Evolutionary conservation across 2,113 vertebrate genomes (phyloP), one percentile per base, ranked within the genome.

Genomic region (Phylloscopus trochilus): DNA sequence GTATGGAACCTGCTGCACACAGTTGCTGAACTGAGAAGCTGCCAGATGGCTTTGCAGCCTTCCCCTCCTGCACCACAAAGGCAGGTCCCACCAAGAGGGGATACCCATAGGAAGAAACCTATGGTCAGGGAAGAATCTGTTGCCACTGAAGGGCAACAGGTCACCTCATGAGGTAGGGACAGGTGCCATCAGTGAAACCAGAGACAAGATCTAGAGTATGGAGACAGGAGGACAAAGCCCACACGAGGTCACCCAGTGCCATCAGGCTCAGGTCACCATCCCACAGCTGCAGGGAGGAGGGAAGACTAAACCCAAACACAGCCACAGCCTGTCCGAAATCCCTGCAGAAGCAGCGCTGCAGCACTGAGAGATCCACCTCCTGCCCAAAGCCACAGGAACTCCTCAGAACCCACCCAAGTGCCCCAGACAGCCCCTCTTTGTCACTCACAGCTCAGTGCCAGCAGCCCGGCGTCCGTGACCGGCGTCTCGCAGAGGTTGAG

Each of bases 401-500:
- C 39, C 85, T 49, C 58, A 2, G 1, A 59, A 10, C 24, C 49
- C 90, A 24, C 30, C 3, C 2, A 0, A 11, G 46, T 3, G 17
- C 7, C 52, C 41, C 44, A 13, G 1, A 0, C 0, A 55, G 43
- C 24, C 27, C 24, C 39, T 4, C 44, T n/a, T 4, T 4, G 58
- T 41, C 56, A 97, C 99, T 99, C 98, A 99, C 99, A 99, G 93
- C 99, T 99, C 78, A 99, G 98, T 9, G 99, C 98, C 97, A 99
- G 98, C 94, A 99, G 98, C 33, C 99, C 99, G 0, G 99, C 99
- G 13, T 99, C 99, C 0, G 99, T 99, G 69, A 99, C 99, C 0
- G 99, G 99, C 1, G 99, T 99, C 98, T 99, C 99, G 49, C 99
- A 99, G 96, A 99, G 98, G 98, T 99, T 99, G 95, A 99, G 98